These are phyloP conservation scores for Sorex araneus DNA, from an alignment of 2,113 vertebrate genomes.

Conservation along the genomic window DNA sequence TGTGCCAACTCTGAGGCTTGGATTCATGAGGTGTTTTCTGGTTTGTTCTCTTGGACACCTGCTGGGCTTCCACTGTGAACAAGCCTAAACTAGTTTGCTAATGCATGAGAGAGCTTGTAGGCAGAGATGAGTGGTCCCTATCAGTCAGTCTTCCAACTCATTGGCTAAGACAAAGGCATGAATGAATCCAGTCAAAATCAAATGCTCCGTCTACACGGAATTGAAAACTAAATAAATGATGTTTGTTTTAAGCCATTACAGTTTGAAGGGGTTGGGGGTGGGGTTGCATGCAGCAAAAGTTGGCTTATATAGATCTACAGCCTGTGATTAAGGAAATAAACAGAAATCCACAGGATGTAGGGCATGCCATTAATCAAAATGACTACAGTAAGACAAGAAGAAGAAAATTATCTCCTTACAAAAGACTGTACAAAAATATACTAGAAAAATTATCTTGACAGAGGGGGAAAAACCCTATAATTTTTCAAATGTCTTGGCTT, in stretches of 20 bases:
- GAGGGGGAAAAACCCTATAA: not conserved
- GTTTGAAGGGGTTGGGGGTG: not conserved
- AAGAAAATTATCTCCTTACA: slow-evolving; percentile 21
- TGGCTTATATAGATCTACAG: not conserved
- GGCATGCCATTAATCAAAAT: slow-evolving; percentile 44
- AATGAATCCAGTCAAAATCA: not conserved
- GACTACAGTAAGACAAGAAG: slow-evolving; percentile 36
- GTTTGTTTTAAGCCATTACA: slow-evolving; percentile 25
- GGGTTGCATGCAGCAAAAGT: not conserved
- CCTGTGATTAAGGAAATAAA: slow-evolving; percentile 74
- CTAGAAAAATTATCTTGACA: not conserved
- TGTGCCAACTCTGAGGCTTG: not conserved
- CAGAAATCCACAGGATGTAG: slow-evolving; percentile 30
- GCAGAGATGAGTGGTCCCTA: not conserved
- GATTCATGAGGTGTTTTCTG: not conserved
- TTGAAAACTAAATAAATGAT: not conserved
- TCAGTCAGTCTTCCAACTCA: not conserved
- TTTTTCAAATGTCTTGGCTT: slow-evolving; percentile 17
- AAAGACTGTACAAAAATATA: not conserved
- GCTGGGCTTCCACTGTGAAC: not conserved
- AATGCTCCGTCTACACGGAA: not conserved
- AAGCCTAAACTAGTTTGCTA: not conserved
- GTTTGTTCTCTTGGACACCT: not conserved
- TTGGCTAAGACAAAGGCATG: not conserved
- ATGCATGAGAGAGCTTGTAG: not conserved